These are phyloP conservation scores for Oncorhynchus gorbuscha DNA, from an alignment of 2,113 vertebrate species.

Conservation along the genomic window DNA sequence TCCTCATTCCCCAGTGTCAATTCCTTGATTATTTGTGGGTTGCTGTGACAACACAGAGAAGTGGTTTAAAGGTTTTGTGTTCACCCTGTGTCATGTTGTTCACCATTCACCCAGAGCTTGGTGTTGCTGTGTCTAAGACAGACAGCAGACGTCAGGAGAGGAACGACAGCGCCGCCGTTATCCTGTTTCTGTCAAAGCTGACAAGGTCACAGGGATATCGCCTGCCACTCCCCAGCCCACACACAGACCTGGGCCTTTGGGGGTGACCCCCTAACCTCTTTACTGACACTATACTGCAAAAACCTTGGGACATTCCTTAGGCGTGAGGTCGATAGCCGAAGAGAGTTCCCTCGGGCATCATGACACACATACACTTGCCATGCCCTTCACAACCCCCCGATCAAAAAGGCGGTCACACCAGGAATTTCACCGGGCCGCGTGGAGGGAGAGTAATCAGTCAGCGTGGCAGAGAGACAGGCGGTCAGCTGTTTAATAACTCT, in stretches of 20 bases:
- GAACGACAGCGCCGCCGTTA: slow-evolving; percentile 40
- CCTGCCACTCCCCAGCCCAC: background rate
- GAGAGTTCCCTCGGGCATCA: slow-evolving; percentile 18
- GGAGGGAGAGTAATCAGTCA: slow-evolving; percentile 45
- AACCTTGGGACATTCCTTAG: slow-evolving; percentile 17
- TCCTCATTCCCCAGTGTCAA: background rate
- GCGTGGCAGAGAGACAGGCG: slow-evolving; percentile 37
- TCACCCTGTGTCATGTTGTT: slow-evolving; percentile 17
- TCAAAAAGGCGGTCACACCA: slow-evolving; percentile 56
- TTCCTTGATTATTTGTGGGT: background rate
- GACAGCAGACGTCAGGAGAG: background rate
- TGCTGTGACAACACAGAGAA: slow-evolving; percentile 31
- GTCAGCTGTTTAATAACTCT: slow-evolving; percentile 48
- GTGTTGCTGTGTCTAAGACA: too few relatives aligned
- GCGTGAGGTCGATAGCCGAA: slow-evolving; percentile 17
- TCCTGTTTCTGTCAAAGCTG: slow-evolving; percentile 57
- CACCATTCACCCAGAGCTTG: slow-evolving; percentile 16
- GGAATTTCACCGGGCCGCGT: slow-evolving; percentile 66
- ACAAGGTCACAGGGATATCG: slow-evolving; percentile 6
- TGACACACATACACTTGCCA: slow-evolving; percentile 13
- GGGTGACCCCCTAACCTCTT: background rate
- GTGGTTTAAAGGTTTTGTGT: slow-evolving; percentile 33
- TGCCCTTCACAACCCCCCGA: slow-evolving; percentile 48
- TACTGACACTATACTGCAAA: background rate
- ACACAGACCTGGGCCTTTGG: background rate